Conservation (phyloP, 2,888 invertebrate species). For the Elaeidobius kamerunicus region DNA sequence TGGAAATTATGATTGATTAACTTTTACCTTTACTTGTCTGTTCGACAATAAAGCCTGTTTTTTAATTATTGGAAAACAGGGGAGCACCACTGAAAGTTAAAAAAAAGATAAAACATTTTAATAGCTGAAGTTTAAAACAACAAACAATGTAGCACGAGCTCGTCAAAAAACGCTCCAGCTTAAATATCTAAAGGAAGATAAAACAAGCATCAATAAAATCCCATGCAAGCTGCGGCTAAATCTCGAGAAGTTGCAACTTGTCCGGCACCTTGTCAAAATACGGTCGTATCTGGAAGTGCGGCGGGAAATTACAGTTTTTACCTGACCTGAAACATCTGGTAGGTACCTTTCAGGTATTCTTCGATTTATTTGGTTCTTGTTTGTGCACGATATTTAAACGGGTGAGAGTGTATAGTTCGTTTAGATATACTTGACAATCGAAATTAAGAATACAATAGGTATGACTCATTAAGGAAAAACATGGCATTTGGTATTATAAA, state of each 20-base stretch:
- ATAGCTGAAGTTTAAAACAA: too few species aligned
- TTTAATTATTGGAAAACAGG: too few species aligned
- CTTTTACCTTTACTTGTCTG: too few species aligned
- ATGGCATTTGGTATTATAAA: slow-evolving; percentile 6
- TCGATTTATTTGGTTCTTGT: slow-evolving; percentile 7
- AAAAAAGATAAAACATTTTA: too few species aligned
- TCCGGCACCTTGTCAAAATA: background rate
- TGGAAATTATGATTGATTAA: too few species aligned
- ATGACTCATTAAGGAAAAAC: background rate
- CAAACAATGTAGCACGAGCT: too few species aligned
- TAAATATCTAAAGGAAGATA: too few species aligned
- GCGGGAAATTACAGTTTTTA: slow-evolving; percentile 5
- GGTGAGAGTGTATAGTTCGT: background rate
- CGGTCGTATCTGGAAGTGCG: background rate
- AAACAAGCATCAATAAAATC: too few species aligned
- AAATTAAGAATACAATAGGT: background rate
- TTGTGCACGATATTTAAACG: slow-evolving; percentile 8
- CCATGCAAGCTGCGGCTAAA: too few species aligned
- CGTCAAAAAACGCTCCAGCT: too few species aligned
- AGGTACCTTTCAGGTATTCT: slow-evolving; percentile 9
- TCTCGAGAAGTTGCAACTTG: background rate
- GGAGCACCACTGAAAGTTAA: too few species aligned
- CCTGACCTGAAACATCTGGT: slow-evolving; percentile 13
- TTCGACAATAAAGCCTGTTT: too few species aligned
- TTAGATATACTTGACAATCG: background rate